Percentiles rank a stretch among this genome's conserved stretches.
phyloP scores from a whole-genome alignment of 2,888 invertebrate genomes.

The Clepsis dumicolana region DNA sequence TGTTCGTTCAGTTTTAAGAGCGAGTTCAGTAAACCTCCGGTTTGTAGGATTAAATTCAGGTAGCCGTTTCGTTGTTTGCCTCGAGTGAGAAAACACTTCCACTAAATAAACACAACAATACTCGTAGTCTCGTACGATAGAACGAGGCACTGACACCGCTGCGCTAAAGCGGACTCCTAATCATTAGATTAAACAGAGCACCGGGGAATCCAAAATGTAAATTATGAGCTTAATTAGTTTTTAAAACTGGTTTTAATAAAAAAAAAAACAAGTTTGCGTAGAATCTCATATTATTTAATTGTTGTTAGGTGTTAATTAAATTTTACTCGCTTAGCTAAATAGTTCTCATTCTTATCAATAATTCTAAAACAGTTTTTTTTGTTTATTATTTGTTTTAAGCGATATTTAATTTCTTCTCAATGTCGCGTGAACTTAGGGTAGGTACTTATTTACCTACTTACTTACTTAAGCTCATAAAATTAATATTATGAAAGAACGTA shows the following conservation, averaged over 20 bases:
- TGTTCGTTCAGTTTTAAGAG: conserved; percentile 17
- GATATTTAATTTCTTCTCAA: too few species aligned
- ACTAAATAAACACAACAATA: conserved; percentile 59
- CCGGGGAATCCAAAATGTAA: conserved; percentile 50
- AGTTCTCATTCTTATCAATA: too few species aligned
- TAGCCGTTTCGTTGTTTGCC: conserved; percentile 58
- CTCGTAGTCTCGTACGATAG: conserved; percentile 50
- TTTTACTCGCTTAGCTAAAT: not conserved
- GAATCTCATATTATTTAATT: conserved; percentile 18
- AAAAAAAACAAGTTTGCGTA: conserved; percentile 23
- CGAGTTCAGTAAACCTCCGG: conserved; percentile 24
- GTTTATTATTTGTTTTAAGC: too few species aligned
- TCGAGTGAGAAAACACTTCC: conserved; percentile 60
- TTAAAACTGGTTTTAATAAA: conserved; percentile 34
- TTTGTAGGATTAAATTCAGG: conserved; percentile 52
- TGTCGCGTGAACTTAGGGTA: too few species aligned
- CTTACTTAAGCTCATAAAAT: too few species aligned
- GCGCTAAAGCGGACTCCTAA: conserved; percentile 51
- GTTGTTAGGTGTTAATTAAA: too few species aligned
- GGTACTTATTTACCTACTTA: too few species aligned
- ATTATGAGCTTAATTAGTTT: conserved; percentile 51
- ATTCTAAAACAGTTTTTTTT: too few species aligned
- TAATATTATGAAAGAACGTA: too few species aligned
- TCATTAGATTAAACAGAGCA: conserved; percentile 53
- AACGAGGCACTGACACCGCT: conserved; percentile 38